Base-by-base conservation (phyloP, 1,140 invertebrate genomes). In the Drosophila micromelanica region DNA sequence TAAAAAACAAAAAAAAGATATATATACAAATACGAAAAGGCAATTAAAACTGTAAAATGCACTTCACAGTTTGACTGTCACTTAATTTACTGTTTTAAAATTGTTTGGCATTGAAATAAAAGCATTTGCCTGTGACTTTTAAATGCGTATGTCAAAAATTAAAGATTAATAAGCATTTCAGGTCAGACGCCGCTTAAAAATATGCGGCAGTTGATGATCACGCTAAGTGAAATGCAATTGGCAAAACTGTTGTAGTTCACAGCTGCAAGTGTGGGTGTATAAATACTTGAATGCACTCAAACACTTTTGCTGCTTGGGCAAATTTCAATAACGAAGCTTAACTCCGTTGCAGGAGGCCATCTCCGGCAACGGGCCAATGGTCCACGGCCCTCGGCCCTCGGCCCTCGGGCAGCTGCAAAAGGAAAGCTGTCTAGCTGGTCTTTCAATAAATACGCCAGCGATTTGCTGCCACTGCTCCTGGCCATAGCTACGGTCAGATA, bases 251-350 rank as follows among this genome's bases (percentile, higher is more conserved):
- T 62, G 43, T 55, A 43, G 27, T 15, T 42, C 15, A 23, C 51
- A 38, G 17, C 32, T 23, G 35, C 35, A 20, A 55, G 46, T 30
- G 43, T 27, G 45, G 48, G 59, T 49, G 73, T 63, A 49, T 73
- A 62, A 69, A 76, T 80, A 55, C 62, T 48, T 76, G 78, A 86
- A 85, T 87, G 75, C 81, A 87, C 81, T 81, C 78, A 81, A 86
- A 78, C 82, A 81, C 78, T 86, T 87, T 86, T 87, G 78, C 78
- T 78, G 82, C 71, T 77, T 59, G 59, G 70, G 45, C 75, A 75
- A 75, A 72, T 86, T 86, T 86, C 81, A 86, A 87, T 86, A 86
- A 87, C 71, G 75, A 60, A 78, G 75, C 73, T 62, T 76, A 62
- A 68, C 64, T 48, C 51, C 15, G 56, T 68, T 78, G 48, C 46